Evolutionary conservation across 1,140 invertebrate genomes (phyloP).

Genomic region (Phenacoccus solenopsis): DNA sequence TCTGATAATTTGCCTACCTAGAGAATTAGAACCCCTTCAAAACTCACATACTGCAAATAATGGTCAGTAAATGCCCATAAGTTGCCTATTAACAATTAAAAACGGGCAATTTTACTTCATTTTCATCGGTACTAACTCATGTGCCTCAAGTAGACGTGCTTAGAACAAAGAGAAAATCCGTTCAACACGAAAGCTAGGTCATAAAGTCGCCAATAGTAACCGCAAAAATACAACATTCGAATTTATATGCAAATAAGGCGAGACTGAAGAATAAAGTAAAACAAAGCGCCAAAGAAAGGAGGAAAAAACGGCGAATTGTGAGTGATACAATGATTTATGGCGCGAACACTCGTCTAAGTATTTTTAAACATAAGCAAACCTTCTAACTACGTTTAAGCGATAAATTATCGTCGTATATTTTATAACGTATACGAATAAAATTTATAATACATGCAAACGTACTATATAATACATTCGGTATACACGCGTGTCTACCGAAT

Average conservation of each 20-base stretch:
- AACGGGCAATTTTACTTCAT: not conserved
- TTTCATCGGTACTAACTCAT: no score
- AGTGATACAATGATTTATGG: constrained; percentile 2
- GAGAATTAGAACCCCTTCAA: not conserved
- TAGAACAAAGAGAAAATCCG: no score
- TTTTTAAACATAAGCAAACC: constrained; percentile 3
- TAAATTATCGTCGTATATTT: constrained; percentile 3
- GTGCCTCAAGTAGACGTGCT: no score
- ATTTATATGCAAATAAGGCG: not conserved
- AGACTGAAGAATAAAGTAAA: not conserved
- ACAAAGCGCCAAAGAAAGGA: not conserved
- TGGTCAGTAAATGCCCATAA: no score
- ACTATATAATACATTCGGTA: not conserved
- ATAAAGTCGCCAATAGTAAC: not conserved
- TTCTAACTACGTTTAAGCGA: not conserved
- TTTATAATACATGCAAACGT: constrained; percentile 1
- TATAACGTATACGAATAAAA: not conserved
- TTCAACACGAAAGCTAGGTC: not conserved
- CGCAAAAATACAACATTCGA: not conserved
- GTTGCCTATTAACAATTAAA: not conserved
- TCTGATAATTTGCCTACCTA: not conserved
- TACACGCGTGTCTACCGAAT: no score
- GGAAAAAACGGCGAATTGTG: not conserved
- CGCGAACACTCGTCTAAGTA: not conserved
- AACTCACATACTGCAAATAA: not conserved